Conservation (phyloP, 2,888 invertebrate species). For the Drosophila emarginata region DNA sequence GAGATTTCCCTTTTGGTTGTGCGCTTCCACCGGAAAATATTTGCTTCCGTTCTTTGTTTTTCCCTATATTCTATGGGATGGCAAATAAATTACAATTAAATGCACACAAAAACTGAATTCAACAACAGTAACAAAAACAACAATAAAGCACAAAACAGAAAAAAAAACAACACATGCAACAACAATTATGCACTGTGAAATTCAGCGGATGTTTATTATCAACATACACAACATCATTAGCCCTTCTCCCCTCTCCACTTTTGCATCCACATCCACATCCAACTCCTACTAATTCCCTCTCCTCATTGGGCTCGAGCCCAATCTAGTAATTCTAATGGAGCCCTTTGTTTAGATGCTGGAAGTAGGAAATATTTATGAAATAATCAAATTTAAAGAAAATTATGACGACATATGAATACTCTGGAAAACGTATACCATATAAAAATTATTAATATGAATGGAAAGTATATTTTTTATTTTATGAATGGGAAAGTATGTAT, state of each 20-base stretch:
- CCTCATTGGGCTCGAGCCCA: constrained; percentile 3
- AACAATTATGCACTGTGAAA: constrained; percentile 59
- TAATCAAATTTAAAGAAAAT: not conserved
- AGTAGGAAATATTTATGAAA: constrained; percentile 1
- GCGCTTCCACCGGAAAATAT: constrained; percentile 73
- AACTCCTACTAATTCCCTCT: constrained; percentile 13
- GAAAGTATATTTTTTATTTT: too few species aligned
- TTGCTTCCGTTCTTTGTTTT: constrained; percentile 68
- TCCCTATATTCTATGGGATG: constrained; percentile 45
- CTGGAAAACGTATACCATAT: too few species aligned
- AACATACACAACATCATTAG: constrained; percentile 64
- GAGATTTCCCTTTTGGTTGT: constrained; percentile 34
- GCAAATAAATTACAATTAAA: constrained; percentile 75
- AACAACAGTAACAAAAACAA: constrained; percentile 43
- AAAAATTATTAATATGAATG: too few species aligned
- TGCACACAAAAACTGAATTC: constrained; percentile 63
- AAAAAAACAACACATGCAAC: constrained; percentile 6
- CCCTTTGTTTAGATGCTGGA: constrained; percentile 32
- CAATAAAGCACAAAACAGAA: not conserved
- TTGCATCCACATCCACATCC: not conserved
- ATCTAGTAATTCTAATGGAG: constrained; percentile 9
- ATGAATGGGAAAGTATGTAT: too few species aligned
- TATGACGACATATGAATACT: not conserved
- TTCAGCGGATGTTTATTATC: constrained; percentile 66
- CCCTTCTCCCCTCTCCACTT: constrained; percentile 16